These are phyloP conservation scores for Microctonus hyperodae DNA, from an alignment of 2,888 invertebrate species.

Conservation along the genomic window DNA sequence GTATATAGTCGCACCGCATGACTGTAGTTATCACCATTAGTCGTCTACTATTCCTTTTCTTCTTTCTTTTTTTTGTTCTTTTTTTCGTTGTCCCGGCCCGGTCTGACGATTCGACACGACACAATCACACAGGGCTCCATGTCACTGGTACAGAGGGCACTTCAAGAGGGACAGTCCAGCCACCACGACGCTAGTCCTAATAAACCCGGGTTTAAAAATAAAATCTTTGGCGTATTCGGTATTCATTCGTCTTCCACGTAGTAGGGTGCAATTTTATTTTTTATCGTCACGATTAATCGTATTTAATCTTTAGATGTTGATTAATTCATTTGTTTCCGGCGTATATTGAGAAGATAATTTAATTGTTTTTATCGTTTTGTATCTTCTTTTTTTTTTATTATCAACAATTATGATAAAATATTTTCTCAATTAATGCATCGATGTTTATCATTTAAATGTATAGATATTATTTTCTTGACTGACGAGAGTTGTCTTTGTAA, in stretches of 20 bases:
- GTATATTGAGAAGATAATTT: too few species aligned
- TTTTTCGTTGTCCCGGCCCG: slow-evolving; percentile 56
- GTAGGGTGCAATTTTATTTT: slow-evolving; percentile 34
- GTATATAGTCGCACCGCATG: slow-evolving; percentile 45
- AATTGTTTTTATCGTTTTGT: too few species aligned
- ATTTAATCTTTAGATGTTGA: slow-evolving; percentile 24
- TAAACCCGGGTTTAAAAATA: slow-evolving; percentile 82
- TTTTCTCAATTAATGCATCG: background rate
- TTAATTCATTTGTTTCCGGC: background rate
- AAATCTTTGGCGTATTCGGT: slow-evolving; percentile 85
- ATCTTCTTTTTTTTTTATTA: too few species aligned
- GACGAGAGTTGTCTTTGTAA: slow-evolving; percentile 24
- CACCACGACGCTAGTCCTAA: slow-evolving; percentile 66
- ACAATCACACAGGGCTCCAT: slow-evolving; percentile 64
- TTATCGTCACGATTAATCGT: background rate
- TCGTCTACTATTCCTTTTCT: slow-evolving; percentile 59
- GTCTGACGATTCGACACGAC: slow-evolving; percentile 59
- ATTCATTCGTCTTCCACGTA: slow-evolving; percentile 71
- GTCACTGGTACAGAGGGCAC: slow-evolving; percentile 71
- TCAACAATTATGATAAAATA: background rate
- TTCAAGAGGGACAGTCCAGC: slow-evolving; percentile 68
- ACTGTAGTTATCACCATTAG: slow-evolving; percentile 49
- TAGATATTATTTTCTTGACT: background rate
- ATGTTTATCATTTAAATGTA: background rate
- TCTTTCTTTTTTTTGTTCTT: slow-evolving; percentile 56